Evolutionary conservation across 2,113 vertebrate genomes (phyloP).

Genomic region (Corythoichthys intestinalis): DNA sequence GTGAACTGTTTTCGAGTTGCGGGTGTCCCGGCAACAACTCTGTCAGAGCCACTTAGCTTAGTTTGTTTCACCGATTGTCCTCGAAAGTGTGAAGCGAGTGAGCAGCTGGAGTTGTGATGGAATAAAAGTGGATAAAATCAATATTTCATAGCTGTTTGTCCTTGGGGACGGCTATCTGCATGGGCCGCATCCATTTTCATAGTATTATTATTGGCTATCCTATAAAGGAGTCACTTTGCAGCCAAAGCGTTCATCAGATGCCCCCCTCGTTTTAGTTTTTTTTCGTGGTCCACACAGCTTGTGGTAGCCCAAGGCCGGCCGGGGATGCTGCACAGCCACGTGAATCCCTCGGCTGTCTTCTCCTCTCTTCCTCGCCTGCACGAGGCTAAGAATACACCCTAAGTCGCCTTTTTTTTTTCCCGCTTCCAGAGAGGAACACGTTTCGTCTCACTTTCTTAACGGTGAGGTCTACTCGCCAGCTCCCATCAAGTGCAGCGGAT

Average conservation of each 20-base stretch:
- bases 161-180: constrained; percentile 6
- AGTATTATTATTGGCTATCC: constrained; percentile 2
- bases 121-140: constrained; percentile 6
- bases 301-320: constrained; percentile 26
- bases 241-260: constrained; percentile 9
- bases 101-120: not conserved
- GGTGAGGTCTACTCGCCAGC: not conserved
- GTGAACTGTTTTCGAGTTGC: not conserved
- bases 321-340: constrained; percentile 25
- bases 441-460: constrained; percentile 3
- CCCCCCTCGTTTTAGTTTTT: not conserved
- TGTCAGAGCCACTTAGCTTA: no score
- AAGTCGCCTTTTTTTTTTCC: constrained; percentile 7
- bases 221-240: constrained; percentile 20
- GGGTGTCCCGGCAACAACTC: no score
- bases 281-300: constrained; percentile 31
- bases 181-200: constrained; percentile 7
- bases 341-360: constrained; percentile 19
- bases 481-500: not conserved
- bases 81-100: not conserved
- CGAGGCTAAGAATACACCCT: constrained; percentile 12
- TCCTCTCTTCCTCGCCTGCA: constrained; percentile 23
- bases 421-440: not conserved
- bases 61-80: not conserved
- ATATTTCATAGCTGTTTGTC: constrained; percentile 3